A percentile compares a stretch with the other conserved stretches of the same genome.
Evolutionary conservation across 1,140 invertebrate species (phyloP).

Genomic region (Drosophila aff.): DNA sequence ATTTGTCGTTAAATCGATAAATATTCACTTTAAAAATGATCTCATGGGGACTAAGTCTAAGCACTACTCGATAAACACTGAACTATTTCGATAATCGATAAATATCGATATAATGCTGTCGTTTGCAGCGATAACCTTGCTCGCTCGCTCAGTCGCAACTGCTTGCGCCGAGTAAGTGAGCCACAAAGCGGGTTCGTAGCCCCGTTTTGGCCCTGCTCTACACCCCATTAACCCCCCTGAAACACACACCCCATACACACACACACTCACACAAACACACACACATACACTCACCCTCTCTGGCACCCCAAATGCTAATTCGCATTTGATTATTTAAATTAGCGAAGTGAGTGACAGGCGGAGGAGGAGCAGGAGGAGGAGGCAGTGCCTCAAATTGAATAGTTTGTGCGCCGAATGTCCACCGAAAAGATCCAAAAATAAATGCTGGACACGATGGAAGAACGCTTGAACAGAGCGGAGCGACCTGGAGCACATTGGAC

Average conservation of each 20-base stretch:
- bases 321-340: conserved; percentile 80
- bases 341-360: conserved; percentile 76
- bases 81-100: not conserved
- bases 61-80: not conserved
- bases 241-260: not conserved
- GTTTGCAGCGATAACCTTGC: conserved; percentile 10
- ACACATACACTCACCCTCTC: not conserved
- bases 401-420: conserved; percentile 67
- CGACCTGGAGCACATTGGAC: conserved; percentile 25
- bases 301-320: conserved; percentile 53
- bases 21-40: not conserved
- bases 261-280: not conserved
- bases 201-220: conserved; percentile 9
- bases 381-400: conserved; percentile 69
- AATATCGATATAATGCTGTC: not conserved
- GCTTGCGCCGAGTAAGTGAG: conserved; percentile 17
- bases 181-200: conserved; percentile 24
- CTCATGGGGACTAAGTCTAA: not conserved
- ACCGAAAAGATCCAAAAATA: conserved; percentile 56
- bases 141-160: conserved; percentile 15
- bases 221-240: not conserved
- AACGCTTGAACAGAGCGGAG: not conserved
- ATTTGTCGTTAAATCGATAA: not conserved
- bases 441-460: conserved; percentile 9
- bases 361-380: conserved; percentile 8